phyloP scores from a whole-genome alignment of 2,888 invertebrate genomes.

The Dasypolia templi region DNA sequence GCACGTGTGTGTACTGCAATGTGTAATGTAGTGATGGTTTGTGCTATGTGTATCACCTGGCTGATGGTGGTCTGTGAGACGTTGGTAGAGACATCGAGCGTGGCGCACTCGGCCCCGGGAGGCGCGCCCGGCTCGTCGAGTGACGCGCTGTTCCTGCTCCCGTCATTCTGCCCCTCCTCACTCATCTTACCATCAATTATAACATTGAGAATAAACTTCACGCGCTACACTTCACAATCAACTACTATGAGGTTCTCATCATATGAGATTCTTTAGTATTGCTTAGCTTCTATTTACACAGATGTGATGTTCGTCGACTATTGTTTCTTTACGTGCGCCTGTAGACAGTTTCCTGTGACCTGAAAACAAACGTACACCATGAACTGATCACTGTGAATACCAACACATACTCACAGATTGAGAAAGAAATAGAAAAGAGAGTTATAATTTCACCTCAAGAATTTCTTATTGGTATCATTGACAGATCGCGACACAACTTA shows the following conservation, averaged over 20 bases:
- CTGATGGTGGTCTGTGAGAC: slow-evolving; percentile 77
- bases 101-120: slow-evolving; percentile 49
- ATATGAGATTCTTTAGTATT: slow-evolving; percentile 68
- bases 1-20: background rate
- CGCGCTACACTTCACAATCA: slow-evolving; percentile 61
- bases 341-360: slow-evolving; percentile 60
- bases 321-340: slow-evolving; percentile 44
- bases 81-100: slow-evolving; percentile 75
- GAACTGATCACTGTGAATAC: slow-evolving; percentile 51
- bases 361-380: slow-evolving; percentile 64
- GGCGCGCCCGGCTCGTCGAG: slow-evolving; percentile 67
- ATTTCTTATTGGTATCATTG: slow-evolving; percentile 68
- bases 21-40: background rate
- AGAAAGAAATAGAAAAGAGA: slow-evolving; percentile 65
- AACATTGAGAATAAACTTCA: slow-evolving; percentile 73
- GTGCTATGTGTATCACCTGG: slow-evolving; percentile 70
- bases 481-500: slow-evolving; percentile 67
- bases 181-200: slow-evolving; percentile 85
- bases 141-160: slow-evolving; percentile 77
- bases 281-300: slow-evolving; percentile 72
- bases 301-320: slow-evolving; percentile 64
- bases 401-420: slow-evolving; percentile 39
- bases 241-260: slow-evolving; percentile 81
- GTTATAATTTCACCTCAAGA: slow-evolving; percentile 67
- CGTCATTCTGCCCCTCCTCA: slow-evolving; percentile 85